Conservation (phyloP, 2,888 invertebrate species). For the Ennomos fuscantarius region DNA sequence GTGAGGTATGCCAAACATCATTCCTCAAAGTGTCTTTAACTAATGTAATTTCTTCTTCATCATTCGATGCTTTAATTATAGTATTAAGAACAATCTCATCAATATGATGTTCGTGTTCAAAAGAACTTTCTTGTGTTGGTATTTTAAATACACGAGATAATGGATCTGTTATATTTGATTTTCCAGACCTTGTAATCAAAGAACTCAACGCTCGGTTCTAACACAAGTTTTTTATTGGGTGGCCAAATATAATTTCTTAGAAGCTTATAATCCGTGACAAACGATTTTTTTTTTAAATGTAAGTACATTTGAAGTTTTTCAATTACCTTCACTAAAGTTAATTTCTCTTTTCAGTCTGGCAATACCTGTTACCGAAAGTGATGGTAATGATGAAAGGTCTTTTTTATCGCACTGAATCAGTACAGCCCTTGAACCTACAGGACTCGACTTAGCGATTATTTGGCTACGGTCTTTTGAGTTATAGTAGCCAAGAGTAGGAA, state of each 20-base stretch:
- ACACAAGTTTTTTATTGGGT: conserved; percentile 40
- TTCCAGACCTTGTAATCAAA: conserved; percentile 41
- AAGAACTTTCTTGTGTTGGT: background rate
- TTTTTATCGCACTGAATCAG: conserved; percentile 1
- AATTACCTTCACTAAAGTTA: conserved; percentile 36
- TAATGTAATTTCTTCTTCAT: too few species aligned
- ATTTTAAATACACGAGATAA: conserved; percentile 29
- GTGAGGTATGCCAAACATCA: too few species aligned
- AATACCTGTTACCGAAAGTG: conserved; percentile 39
- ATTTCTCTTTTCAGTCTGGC: conserved; percentile 46
- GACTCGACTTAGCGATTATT: background rate
- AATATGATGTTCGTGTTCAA: background rate
- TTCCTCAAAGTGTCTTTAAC: too few species aligned
- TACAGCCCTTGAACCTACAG: background rate
- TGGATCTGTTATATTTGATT: conserved; percentile 37
- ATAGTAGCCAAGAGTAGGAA: conserved; percentile 41
- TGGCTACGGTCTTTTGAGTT: conserved; percentile 35
- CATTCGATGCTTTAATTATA: conserved; percentile 1
- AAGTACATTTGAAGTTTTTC: conserved; percentile 38
- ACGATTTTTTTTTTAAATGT: conserved; percentile 26
- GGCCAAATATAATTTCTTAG: conserved; percentile 32
- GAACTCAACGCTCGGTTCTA: conserved; percentile 38
- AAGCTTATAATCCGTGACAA: too few species aligned
- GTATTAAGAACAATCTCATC: conserved; percentile 1
- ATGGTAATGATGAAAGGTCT: conserved; percentile 41